Conservation (phyloP, 2,113 vertebrate species). For the Leuciscus idus region DNA sequence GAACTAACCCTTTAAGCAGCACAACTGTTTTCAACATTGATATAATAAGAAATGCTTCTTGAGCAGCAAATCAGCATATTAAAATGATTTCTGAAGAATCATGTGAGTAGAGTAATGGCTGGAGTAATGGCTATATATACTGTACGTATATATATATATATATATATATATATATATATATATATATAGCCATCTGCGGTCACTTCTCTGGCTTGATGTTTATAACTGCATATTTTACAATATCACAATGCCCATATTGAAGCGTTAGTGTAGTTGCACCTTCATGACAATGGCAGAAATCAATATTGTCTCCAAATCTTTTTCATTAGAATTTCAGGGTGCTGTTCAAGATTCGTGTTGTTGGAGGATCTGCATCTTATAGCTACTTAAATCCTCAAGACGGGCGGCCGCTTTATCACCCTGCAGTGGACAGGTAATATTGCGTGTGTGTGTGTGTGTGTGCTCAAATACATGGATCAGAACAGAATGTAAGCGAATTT, state of each 20-base stretch:
- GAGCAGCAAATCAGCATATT: not conserved
- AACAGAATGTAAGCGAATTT: not conserved
- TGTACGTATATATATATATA: no score
- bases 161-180: no score
- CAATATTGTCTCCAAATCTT: not conserved
- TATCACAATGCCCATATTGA: not conserved
- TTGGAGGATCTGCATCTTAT: constrained; percentile 76
- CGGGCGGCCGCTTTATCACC: constrained; percentile 84
- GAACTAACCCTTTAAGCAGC: not conserved
- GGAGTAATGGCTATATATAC: not conserved
- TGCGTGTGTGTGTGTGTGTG: not conserved
- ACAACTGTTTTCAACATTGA: not conserved
- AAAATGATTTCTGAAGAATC: not conserved
- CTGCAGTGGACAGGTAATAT: constrained; percentile 88
- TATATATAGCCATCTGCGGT: no score
- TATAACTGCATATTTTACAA: not conserved
- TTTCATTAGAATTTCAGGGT: constrained; percentile 77
- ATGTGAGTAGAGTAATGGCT: not conserved
- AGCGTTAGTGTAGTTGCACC: not conserved
- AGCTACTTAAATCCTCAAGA: constrained; percentile 89
- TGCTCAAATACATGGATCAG: not conserved
- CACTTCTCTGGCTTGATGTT: not conserved
- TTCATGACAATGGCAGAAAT: not conserved
- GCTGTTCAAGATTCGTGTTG: constrained; percentile 87
- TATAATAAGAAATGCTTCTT: not conserved